Conservation (phyloP, 2,113 vertebrate species). For the Eleginops maclovinus region DNA sequence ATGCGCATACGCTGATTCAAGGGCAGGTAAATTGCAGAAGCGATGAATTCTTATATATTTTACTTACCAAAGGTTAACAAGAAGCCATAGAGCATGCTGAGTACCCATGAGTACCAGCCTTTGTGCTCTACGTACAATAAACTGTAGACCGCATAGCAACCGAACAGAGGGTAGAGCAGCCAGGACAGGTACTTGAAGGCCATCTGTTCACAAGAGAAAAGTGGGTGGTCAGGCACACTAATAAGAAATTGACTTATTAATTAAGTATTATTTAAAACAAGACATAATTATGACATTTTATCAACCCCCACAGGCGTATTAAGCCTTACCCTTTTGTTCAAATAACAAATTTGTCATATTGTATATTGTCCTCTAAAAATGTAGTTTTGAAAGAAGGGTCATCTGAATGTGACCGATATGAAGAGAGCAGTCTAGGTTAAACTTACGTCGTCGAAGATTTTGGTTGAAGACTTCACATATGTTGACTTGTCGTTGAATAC, state of each 20-base stretch:
- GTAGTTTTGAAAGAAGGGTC: background rate
- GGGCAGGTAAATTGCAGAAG: background rate
- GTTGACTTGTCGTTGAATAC: conserved; percentile 94
- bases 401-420: background rate
- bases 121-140: conserved; percentile 97
- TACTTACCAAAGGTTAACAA: conserved; percentile 93
- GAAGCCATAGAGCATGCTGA: conserved; percentile 97
- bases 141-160: conserved; percentile 94
- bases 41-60: too few relatives aligned
- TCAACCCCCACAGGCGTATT: background rate
- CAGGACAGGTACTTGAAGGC: conserved; percentile 95
- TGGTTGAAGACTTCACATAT: conserved; percentile 93
- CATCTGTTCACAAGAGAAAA: conserved; percentile 85
- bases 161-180: conserved; percentile 94
- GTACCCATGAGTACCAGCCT: conserved; percentile 97
- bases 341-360: background rate
- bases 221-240: background rate
- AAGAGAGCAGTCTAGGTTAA: background rate
- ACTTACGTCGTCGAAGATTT: conserved; percentile 95
- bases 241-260: background rate
- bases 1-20: background rate
- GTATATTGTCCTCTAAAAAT: background rate
- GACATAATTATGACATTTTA: background rate
- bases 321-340: background rate
- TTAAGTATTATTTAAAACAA: background rate